Evolutionary conservation across 1,140 invertebrate species (phyloP).

Genomic region (Planococcus citri): DNA sequence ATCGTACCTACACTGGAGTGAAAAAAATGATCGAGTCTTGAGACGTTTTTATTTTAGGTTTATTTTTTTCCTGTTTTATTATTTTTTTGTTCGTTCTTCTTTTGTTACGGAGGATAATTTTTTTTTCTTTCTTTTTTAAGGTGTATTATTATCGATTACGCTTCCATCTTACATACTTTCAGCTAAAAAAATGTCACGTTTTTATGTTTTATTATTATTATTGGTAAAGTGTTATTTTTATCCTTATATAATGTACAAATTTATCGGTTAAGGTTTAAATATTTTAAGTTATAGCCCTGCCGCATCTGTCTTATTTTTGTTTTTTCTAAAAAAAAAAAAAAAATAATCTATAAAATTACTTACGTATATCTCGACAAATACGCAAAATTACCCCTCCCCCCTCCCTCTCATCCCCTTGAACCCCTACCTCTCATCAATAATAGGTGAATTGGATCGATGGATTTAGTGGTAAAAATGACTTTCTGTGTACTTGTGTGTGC

Average conservation of each 20-base stretch:
- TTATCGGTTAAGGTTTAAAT: not conserved
- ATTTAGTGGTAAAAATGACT: too few species aligned
- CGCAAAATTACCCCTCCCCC: too few species aligned
- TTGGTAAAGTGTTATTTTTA: not conserved
- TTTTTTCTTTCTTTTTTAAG: not conserved
- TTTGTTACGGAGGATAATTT: not conserved
- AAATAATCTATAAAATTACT: not conserved
- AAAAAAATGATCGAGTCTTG: slow-evolving; percentile 15
- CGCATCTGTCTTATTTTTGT: not conserved
- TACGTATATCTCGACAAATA: too few species aligned
- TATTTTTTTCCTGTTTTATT: not conserved
- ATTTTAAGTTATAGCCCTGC: not conserved
- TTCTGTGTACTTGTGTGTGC: too few species aligned
- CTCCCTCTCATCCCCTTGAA: too few species aligned
- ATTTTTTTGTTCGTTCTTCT: slow-evolving; percentile 13
- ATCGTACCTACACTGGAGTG: not conserved
- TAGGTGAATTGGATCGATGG: too few species aligned
- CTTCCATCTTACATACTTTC: slow-evolving; percentile 20
- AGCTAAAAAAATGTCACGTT: slow-evolving; percentile 12
- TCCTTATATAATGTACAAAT: not conserved
- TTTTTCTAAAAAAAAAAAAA: not conserved
- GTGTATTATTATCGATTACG: slow-evolving; percentile 13
- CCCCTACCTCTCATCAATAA: too few species aligned
- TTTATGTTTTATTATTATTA: slow-evolving; percentile 10
- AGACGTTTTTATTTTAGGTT: not conserved